Conservation (phyloP, 2,797 vertebrate species). For the Momotus momota region DNA sequence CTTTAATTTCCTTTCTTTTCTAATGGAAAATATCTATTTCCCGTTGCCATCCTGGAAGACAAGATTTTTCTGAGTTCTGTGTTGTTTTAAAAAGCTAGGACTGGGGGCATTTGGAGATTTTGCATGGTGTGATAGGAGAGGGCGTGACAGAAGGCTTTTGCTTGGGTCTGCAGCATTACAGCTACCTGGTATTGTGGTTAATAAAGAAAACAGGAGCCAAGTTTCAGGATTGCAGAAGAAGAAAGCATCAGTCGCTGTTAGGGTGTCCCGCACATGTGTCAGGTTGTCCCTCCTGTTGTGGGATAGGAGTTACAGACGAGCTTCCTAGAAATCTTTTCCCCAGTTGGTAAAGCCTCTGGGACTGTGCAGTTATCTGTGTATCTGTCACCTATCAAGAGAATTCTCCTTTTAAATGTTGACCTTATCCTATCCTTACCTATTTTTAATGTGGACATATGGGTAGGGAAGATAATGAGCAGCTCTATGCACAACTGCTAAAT, state of each 20-base stretch:
- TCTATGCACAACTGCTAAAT: neutral
- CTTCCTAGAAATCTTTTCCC: neutral
- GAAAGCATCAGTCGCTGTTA: neutral
- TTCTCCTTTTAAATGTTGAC: neutral
- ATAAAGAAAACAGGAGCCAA: neutral
- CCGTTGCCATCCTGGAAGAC: neutral
- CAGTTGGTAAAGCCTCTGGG: neutral
- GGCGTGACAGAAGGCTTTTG: neutral
- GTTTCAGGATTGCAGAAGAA: neutral
- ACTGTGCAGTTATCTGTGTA: neutral
- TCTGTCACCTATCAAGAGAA: neutral
- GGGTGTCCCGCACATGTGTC: rapidly evolving
- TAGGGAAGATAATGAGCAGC: neutral
- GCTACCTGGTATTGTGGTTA: neutral
- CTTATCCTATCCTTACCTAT: neutral
- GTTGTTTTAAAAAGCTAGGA: neutral
- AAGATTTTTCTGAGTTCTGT: neutral
- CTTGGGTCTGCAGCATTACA: neutral
- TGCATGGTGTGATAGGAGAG: neutral
- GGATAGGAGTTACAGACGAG: neutral
- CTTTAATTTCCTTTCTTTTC: neutral
- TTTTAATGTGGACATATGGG: neutral
- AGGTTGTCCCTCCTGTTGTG: rapidly evolving
- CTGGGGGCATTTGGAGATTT: neutral
- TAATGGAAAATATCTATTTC: neutral